These are phyloP conservation scores for Aeoliscus strigatus DNA, from an alignment of 2,797 vertebrate genomes.

Conservation along the genomic window DNA sequence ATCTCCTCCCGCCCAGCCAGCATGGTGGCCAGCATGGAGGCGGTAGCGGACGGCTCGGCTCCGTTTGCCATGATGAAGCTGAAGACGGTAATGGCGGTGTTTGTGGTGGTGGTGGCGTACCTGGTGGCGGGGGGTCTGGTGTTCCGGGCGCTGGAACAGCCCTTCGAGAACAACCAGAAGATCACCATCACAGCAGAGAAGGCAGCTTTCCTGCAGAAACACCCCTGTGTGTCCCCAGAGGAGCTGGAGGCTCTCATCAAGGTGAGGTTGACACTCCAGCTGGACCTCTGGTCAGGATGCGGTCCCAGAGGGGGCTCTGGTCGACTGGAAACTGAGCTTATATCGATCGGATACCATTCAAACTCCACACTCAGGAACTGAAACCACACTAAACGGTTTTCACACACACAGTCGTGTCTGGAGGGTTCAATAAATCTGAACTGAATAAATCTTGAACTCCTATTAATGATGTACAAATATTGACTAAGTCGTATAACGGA, in stretches of 20 bases:
- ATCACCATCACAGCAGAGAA: constrained; percentile 86
- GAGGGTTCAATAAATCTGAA: too few species aligned
- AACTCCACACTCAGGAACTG: too few species aligned
- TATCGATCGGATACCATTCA: too few species aligned
- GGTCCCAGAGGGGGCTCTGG: too few species aligned
- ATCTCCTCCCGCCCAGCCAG: constrained; percentile 85
- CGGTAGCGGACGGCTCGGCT: constrained; percentile 70
- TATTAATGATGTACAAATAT: too few species aligned
- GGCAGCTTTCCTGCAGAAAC: constrained; percentile 84
- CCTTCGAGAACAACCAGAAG: constrained; percentile 89
- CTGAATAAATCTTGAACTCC: too few species aligned
- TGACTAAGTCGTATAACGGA: too few species aligned
- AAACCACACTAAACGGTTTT: too few species aligned
- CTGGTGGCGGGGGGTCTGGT: constrained; percentile 87
- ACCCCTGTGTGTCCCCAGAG: constrained; percentile 81
- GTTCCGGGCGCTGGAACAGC: constrained; percentile 89
- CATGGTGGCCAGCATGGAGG: constrained; percentile 87
- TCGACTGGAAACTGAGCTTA: too few species aligned
- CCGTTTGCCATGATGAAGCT: constrained; percentile 97
- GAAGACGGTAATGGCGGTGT: constrained; percentile 94
- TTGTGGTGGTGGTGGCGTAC: constrained; percentile 90
- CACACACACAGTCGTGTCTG: too few species aligned
- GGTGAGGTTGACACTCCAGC: too few species aligned
- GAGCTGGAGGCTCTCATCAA: constrained; percentile 90
- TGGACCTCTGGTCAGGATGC: too few species aligned